Percentiles rank a stretch among this genome's conserved stretches.
Evolutionary conservation across 2,797 vertebrate species (phyloP).

Genomic region (Xenopus petersii): DNA sequence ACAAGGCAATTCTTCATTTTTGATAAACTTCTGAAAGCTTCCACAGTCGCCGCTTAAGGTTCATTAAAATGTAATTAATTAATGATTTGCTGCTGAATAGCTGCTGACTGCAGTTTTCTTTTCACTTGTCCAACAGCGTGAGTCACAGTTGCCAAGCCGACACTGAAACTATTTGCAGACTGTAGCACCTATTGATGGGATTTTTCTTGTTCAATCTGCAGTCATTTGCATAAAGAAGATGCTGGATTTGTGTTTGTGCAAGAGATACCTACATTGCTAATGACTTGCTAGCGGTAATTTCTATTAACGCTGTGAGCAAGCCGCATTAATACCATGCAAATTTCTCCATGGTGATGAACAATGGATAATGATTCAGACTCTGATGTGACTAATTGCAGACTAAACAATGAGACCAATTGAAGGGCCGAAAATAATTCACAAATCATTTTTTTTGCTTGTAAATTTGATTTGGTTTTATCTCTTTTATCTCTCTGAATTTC

Average conservation of each 20-base stretch:
- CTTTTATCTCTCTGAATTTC: too few relatives aligned
- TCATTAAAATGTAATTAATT: slow-evolving; percentile 88
- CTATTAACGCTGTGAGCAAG: slow-evolving; percentile 24
- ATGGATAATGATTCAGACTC: slow-evolving; percentile 43
- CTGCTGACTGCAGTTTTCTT: slow-evolving; percentile 81
- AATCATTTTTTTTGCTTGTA: not conserved
- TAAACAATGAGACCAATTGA: slow-evolving; percentile 31
- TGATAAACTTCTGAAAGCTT: slow-evolving; percentile 84
- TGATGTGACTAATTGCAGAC: slow-evolving; percentile 46
- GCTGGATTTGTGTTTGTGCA: slow-evolving; percentile 45
- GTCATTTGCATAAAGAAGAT: slow-evolving; percentile 66
- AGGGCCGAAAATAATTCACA: not conserved
- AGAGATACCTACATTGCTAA: slow-evolving; percentile 15
- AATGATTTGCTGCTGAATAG: slow-evolving; percentile 83
- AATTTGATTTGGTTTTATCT: too few relatives aligned
- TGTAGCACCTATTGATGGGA: slow-evolving; percentile 74
- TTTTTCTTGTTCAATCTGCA: slow-evolving; percentile 60
- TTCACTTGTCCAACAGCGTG: slow-evolving; percentile 75
- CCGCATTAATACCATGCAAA: slow-evolving; percentile 37
- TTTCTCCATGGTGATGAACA: not conserved
- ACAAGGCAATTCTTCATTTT: slow-evolving; percentile 82
- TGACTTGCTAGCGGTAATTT: slow-evolving; percentile 21
- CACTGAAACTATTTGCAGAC: slow-evolving; percentile 78
- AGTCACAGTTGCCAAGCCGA: slow-evolving; percentile 78
- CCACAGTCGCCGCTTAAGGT: slow-evolving; percentile 79